Conservation (phyloP, 2,888 invertebrate genomes). For the Lasius fuliginosus region DNA sequence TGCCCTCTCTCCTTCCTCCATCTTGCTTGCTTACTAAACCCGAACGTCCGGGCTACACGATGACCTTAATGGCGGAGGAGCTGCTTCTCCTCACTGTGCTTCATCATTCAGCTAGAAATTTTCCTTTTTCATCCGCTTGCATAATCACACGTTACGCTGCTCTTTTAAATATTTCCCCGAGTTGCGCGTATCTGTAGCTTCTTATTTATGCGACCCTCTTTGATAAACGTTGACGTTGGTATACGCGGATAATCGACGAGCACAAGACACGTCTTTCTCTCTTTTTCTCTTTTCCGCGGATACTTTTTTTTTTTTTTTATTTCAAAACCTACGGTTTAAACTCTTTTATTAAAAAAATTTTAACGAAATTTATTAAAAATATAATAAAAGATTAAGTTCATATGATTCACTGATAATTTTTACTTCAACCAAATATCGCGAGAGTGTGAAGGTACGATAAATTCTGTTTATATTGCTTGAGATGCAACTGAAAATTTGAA, state of each 20-base stretch:
- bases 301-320: not conserved
- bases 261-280: not conserved
- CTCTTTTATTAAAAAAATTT: not conserved
- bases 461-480: not conserved
- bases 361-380: not conserved
- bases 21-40: constrained; percentile 47
- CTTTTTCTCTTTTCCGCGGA: no score
- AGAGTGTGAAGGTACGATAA: not conserved
- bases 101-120: not conserved
- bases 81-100: not conserved
- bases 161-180: not conserved
- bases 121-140: not conserved
- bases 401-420: not conserved
- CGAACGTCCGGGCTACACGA: constrained; percentile 11
- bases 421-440: not conserved
- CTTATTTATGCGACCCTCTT: not conserved
- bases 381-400: not conserved
- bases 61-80: constrained; percentile 15
- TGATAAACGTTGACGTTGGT: not conserved
- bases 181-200: not conserved
- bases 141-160: not conserved
- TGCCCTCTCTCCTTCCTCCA: not conserved
- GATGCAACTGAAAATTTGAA: constrained; percentile 13
- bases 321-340: not conserved
- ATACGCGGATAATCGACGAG: not conserved